Conservation (phyloP, 1,140 invertebrate genomes). For the Hyposmocoma kahamanoa region DNA sequence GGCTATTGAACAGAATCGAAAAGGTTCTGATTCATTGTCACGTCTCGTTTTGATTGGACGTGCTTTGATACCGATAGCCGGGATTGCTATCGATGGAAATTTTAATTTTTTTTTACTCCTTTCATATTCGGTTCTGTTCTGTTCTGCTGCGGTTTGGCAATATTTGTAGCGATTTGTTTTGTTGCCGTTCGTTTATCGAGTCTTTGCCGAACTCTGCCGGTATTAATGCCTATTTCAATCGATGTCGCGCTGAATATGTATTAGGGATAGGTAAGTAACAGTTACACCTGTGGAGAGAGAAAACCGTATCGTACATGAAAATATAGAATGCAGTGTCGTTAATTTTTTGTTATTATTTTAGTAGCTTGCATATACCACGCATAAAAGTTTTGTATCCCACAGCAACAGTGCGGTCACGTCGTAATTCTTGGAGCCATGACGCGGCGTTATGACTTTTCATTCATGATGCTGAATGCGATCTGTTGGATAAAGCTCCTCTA, state of each 20-base stretch:
- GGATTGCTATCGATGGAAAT: conserved; percentile 62
- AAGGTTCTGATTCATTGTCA: conserved; percentile 67
- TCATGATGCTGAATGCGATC: conserved; percentile 66
- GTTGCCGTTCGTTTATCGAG: conserved; percentile 16
- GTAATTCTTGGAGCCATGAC: no score
- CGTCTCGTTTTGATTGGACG: conserved; percentile 69
- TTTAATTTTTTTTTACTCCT: conserved; percentile 65
- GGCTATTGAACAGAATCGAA: conserved; percentile 57
- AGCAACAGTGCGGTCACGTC: no score
- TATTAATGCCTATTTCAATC: background rate
- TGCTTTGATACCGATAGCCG: conserved; percentile 68
- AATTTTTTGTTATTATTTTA: no score
- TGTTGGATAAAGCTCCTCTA: conserved; percentile 57
- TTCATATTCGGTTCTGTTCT: conserved; percentile 65
- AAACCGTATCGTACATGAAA: no score
- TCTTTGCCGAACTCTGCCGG: background rate
- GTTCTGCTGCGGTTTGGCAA: conserved; percentile 51
- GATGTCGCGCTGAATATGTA: background rate
- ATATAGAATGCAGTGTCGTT: no score
- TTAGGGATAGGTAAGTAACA: background rate
- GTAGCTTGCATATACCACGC: no score
- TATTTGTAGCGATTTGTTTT: conserved; percentile 59
- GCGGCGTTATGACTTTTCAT: conserved; percentile 48
- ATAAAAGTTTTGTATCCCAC: no score
- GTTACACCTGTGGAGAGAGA: background rate